phyloP scores from a whole-genome alignment of 37 sponge, comb jelly and placozoan genomes.

The Aplysina aerophoba region DNA sequence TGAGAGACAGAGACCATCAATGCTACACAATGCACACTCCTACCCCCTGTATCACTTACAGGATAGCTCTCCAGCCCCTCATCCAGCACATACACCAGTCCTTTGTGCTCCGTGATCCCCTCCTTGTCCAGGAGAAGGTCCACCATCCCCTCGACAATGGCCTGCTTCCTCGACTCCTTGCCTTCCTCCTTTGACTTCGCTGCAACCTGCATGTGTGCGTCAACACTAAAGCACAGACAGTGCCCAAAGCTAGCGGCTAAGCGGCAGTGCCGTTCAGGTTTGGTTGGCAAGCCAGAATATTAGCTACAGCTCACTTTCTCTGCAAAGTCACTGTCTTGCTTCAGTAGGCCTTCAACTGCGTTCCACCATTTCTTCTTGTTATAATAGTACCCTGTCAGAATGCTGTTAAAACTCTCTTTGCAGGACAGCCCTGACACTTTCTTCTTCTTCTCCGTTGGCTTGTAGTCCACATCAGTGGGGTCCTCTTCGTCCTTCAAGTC shows the following conservation, averaged over 20 bases:
- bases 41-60: not conserved
- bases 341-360: not conserved
- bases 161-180: not conserved
- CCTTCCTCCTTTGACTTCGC: not conserved
- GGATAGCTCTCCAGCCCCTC: slow-evolving; percentile 24
- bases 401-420: no score
- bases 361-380: no score
- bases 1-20: not conserved
- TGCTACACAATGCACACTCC: not conserved
- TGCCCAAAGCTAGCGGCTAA: no score
- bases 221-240: no score
- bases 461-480: no score
- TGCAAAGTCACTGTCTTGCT: slow-evolving; percentile 14
- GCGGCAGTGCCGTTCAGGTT: no score
- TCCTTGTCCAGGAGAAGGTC: slow-evolving; percentile 11
- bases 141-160: not conserved
- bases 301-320: not conserved
- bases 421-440: no score
- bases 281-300: no score
- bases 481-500: no score
- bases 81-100: slow-evolving; percentile 23
- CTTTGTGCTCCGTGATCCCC: slow-evolving; percentile 1
- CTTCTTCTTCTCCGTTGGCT: no score
- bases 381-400: no score
- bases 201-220: not conserved